Evolutionary conservation across 2,113 vertebrate species (phyloP), one percentile per base, ranked within the genome.

Genomic region (Syngnathoides biaculeatus): DNA sequence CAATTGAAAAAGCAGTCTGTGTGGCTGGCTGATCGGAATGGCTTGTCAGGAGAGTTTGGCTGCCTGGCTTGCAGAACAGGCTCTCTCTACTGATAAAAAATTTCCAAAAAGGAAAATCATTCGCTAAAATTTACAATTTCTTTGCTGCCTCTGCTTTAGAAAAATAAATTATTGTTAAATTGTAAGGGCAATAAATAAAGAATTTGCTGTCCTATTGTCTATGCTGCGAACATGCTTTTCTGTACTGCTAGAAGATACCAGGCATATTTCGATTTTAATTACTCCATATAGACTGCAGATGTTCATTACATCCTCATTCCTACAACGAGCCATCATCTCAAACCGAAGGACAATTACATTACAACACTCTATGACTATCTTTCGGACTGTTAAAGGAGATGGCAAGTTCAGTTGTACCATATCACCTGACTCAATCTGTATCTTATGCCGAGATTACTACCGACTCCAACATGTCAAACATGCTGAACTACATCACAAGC

Each of bases 1-100:
- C 95, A 94, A 94, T 97, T 98, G 93, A 98, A 93, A 93, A 92
- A 91, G 91, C 92, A 92, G 92, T 89, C 93, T 92, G 94, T 92
- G 92, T 93, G 93, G 91, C 93, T 94, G 93, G 91, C 92, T 94
- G 94, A 95, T 91, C 85, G 89, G 87, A 94, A 93, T 78, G 79
- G 81, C 82, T 83, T 76, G 80, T 86, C 83, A 69, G 75, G 26
- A 13, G 82, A 82, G 75, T 19, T 74, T 93, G 91, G 92, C 92
- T 93, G 93, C 93, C 93, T 88, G 88, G 82, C 94, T 91, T 92
- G 93, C 92, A 94, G 90, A 92, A 67, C 75, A 65, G 65, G 67
- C 83, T 79, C 58, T 61, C 9, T 94, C 95, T 94, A 93, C 95
- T 96, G 94, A 95, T 93, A 94, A 90, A 91, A 94, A 94, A 96